phyloP scores from a whole-genome alignment of 2,113 vertebrate species.

The Struthio camelus region DNA sequence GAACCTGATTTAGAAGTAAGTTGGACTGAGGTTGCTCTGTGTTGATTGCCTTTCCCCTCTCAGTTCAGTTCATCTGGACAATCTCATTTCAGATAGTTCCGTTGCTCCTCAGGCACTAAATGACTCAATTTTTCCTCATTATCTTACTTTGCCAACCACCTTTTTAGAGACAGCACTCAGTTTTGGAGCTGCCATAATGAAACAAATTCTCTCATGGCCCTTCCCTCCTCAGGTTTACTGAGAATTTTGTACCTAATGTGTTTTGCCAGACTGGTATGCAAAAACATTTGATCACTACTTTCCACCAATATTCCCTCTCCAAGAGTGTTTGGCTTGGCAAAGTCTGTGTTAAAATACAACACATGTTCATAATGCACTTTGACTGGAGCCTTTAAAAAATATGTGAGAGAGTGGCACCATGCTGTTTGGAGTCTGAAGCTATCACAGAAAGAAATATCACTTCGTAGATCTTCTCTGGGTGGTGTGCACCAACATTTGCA shows the following conservation, averaged over 20 bases:
- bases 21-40: background rate
- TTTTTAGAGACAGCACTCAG: background rate
- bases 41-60: slow-evolving; percentile 6
- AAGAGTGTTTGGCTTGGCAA: background rate
- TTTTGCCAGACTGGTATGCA: background rate
- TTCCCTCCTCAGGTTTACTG: background rate
- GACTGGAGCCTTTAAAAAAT: background rate
- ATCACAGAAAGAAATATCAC: background rate
- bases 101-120: background rate
- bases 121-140: background rate
- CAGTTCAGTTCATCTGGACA: background rate
- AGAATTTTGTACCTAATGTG: background rate
- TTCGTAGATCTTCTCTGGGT: background rate
- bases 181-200: background rate
- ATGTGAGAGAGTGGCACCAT: background rate
- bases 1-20: background rate
- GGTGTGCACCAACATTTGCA: background rate
- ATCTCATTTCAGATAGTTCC: background rate
- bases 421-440: background rate
- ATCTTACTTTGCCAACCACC: background rate
- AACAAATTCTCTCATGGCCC: background rate
- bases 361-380: background rate
- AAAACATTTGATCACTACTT: background rate
- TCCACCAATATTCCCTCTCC: background rate
- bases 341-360: background rate